phyloP scores from a whole-genome alignment of 2,888 invertebrate genomes.

The Hermaeophaga mercurialis region DNA sequence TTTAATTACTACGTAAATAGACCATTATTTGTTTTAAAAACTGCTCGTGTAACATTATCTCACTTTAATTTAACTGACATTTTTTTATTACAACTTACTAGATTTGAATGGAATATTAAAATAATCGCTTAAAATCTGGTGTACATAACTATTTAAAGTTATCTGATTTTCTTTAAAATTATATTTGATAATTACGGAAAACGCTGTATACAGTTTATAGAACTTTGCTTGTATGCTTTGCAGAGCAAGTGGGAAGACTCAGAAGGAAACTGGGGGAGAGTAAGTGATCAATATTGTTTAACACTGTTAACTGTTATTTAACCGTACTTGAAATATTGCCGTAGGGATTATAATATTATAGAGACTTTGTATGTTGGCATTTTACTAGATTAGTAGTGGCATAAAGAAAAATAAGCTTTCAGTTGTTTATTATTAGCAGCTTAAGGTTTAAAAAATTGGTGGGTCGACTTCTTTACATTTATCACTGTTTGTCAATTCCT shows the following conservation, averaged over 20 bases:
- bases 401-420: background rate
- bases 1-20: too few relatives aligned
- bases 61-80: too few relatives aligned
- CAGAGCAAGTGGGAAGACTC: conserved; percentile 54
- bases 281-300: conserved; percentile 43
- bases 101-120: too few relatives aligned
- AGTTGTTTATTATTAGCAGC: too few relatives aligned
- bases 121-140: background rate
- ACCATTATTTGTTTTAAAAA: too few relatives aligned
- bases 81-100: too few relatives aligned
- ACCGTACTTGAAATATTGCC: conserved; percentile 1
- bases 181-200: conserved; percentile 4
- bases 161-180: conserved; percentile 3
- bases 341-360: conserved; percentile 1
- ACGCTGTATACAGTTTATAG: conserved; percentile 36
- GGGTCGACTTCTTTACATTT: background rate
- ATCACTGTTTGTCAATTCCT: too few relatives aligned
- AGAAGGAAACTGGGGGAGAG: conserved; percentile 53
- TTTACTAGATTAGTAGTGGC: conserved; percentile 1
- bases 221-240: conserved; percentile 46
- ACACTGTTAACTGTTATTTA: conserved; percentile 15
- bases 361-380: background rate
- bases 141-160: background rate
- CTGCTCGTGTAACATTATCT: too few relatives aligned
- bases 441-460: background rate